Evolutionary conservation across 2,797 vertebrate genomes (phyloP).

Genomic region (Halcyon smyrnensis): DNA sequence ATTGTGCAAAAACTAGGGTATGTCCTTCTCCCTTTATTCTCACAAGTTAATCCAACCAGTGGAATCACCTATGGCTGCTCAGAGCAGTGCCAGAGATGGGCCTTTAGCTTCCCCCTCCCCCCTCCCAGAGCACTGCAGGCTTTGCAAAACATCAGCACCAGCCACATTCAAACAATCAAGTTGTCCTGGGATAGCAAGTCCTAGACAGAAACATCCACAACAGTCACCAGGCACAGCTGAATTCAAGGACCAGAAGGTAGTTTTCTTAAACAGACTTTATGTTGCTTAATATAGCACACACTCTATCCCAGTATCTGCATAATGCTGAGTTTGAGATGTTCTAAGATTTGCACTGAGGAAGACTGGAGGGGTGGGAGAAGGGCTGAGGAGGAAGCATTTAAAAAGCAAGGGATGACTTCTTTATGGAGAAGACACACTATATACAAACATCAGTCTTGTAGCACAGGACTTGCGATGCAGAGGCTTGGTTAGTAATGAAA

Average conservation of each 20-base stretch:
- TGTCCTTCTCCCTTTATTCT: not conserved
- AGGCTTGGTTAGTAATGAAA: not conserved
- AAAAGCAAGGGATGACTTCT: not conserved
- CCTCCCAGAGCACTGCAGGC: not conserved
- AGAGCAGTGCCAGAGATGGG: not conserved
- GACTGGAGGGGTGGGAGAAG: not conserved
- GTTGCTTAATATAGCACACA: conserved; percentile 48
- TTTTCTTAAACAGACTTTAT: conserved; percentile 39
- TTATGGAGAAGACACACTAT: not conserved
- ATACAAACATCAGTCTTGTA: not conserved
- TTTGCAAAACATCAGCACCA: not conserved
- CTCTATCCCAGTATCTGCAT: conserved; percentile 34
- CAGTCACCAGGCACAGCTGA: not conserved
- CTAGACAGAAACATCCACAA: not conserved
- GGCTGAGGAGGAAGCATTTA: not conserved
- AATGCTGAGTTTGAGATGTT: conserved; percentile 45
- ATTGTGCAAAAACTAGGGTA: not conserved
- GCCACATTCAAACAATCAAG: not conserved
- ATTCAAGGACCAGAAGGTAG: conserved; percentile 15
- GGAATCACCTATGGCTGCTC: not conserved
- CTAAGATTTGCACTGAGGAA: not conserved
- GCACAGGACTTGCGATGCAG: not conserved
- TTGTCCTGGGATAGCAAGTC: not conserved
- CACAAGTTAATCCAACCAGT: not conserved
- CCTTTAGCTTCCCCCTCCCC: not conserved